Conservation (phyloP, 2,113 vertebrate species). For the Himantopus leucocephalus region DNA sequence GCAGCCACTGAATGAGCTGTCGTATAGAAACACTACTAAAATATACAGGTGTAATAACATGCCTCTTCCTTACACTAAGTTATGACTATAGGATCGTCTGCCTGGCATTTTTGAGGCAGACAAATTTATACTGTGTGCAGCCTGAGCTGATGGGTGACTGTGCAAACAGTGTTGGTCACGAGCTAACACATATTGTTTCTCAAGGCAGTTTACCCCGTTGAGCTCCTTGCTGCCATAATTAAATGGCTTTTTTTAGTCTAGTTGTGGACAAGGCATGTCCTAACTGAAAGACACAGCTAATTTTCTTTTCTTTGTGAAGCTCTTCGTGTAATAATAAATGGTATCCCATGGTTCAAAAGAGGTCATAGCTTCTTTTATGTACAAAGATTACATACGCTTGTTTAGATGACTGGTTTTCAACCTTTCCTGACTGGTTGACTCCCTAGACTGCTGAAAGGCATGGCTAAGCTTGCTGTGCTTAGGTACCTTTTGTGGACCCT, state of each 20-base stretch:
- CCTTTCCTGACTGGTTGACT: neutral
- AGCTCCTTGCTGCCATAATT: constrained; percentile 5
- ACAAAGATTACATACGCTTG: neutral
- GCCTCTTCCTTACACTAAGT: neutral
- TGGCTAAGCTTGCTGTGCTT: neutral
- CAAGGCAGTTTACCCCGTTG: neutral
- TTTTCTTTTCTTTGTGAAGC: constrained; percentile 26
- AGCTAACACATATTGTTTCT: neutral
- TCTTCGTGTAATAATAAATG: neutral
- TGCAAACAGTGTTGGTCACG: neutral
- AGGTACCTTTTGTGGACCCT: neutral
- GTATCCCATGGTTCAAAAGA: neutral
- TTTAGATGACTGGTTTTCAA: constrained; percentile 12
- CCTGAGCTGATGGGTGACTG: neutral
- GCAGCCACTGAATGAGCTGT: neutral
- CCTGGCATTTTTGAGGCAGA: neutral
- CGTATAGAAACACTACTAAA: neutral
- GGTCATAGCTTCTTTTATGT: constrained; percentile 20
- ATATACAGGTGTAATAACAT: neutral
- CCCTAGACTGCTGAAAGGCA: neutral
- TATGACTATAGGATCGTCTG: neutral
- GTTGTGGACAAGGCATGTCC: neutral
- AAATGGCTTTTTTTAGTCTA: constrained; percentile 10
- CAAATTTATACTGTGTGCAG: neutral
- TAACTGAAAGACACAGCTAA: constrained; percentile 16